These are phyloP conservation scores for Nasonovia ribisnigri DNA, from an alignment of 2,888 invertebrate genomes.

Conservation along the genomic window DNA sequence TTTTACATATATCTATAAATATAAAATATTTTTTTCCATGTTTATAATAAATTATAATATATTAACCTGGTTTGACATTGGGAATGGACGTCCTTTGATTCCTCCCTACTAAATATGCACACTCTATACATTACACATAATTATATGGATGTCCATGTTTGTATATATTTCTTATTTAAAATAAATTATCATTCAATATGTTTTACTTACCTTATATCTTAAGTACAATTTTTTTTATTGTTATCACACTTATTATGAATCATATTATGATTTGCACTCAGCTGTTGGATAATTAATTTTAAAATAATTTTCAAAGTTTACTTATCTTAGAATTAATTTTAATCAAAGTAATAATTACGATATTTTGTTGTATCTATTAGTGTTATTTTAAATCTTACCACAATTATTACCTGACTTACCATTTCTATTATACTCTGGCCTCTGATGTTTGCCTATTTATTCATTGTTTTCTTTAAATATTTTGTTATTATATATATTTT, in stretches of 20 bases:
- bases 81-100: neutral
- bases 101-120: neutral
- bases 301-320: neutral
- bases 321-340: conserved; percentile 3
- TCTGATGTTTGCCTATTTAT: conserved; percentile 25
- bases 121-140: neutral
- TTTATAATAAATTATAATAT: neutral
- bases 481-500: neutral
- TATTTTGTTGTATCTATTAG: neutral
- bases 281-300: neutral
- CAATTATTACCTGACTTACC: neutral
- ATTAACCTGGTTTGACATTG: neutral
- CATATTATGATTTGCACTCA: neutral
- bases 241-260: neutral
- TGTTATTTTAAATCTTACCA: conserved; percentile 2
- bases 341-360: neutral
- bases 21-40: neutral
- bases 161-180: neutral
- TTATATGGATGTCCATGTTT: neutral
- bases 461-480: neutral
- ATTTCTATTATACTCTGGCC: conserved; percentile 16
- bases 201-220: neutral
- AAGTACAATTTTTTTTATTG: neutral
- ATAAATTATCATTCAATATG: neutral
- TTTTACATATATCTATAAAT: neutral